Base-by-base conservation (phyloP, 2,113 vertebrate genomes). In the Andinoacara biseriatus region DNA sequence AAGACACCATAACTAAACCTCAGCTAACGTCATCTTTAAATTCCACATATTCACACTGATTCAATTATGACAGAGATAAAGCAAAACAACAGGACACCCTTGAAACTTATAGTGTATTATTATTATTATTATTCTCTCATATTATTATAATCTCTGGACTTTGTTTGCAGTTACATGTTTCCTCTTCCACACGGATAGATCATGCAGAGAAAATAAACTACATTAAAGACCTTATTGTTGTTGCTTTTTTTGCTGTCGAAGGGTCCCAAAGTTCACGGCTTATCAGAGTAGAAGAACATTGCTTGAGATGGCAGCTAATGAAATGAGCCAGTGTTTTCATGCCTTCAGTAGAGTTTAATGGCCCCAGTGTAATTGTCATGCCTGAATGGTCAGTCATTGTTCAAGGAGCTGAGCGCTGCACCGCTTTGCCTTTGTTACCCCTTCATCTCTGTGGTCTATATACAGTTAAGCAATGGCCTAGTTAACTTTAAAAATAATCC, bases 401-500 rank as follows among this genome's bases (percentile, higher is more conserved):
- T 87, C 65, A 76, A 86, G 86, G 83, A 89, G 61, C 38, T 9
- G 77, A 79, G 62, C 76, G 76, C 81, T 61, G 75, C 18, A 11
- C 60, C 24, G 69, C 76, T 43, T 82, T 20, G 87, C 78, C 82
- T 84, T 90, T 84, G 86, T 86, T 63, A 58, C 62, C 84, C 80
- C 57, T 57, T 85, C 77, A 76, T 88, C 87, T 74, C 87, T 62
- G 90, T 81, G 88, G 87, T 92, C 90, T 76, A 89, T 46, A 94
- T 88, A 72, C 82, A 85, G 86, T 84, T 88, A 43, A 89, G 90
- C 63, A 60, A 18, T 89, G 95, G 91, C 95, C 94, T 93, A 94
- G 85, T 94, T 95, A 89, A 90, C 87, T 87, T 92, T 84, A 90
- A 91, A 93, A 95, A 94, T 94, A 94, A 95, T 94, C 92, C 74